A percentile compares a stretch with the other conserved stretches of the same genome.
These are phyloP conservation scores for Lophotis ruficrista DNA, from an alignment of 2,113 vertebrate species.

Conservation along the genomic window DNA sequence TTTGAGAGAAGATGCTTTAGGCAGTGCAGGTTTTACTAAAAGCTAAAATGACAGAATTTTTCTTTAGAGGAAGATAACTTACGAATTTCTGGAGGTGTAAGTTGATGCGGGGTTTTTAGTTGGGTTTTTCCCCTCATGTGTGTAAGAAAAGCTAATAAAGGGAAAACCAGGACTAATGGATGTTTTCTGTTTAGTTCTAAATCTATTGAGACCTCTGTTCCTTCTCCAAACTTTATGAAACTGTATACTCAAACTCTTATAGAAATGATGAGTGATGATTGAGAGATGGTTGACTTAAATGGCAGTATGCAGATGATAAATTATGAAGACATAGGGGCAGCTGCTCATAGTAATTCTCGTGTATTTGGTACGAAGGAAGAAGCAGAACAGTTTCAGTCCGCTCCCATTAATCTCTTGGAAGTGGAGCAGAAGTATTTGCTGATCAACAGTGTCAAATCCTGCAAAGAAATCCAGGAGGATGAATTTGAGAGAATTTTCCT, in stretches of 20 bases:
- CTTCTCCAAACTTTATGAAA: not conserved
- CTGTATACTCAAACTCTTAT: not conserved
- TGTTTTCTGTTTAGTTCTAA: not conserved
- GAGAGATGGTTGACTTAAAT: not conserved
- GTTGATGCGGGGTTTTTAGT: not conserved
- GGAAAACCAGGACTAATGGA: not conserved
- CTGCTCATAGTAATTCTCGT: not conserved
- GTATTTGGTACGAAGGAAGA: not conserved
- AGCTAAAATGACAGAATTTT: not conserved
- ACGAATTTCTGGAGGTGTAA: not conserved
- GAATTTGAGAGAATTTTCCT: conserved; percentile 30
- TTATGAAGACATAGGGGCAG: not conserved
- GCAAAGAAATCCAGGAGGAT: conserved; percentile 31
- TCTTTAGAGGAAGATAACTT: not conserved
- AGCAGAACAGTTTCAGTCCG: not conserved
- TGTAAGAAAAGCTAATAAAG: not conserved
- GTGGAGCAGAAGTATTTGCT: conserved; percentile 41
- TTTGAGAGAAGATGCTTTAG: not conserved
- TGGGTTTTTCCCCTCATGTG: accelerated
- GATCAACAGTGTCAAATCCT: conserved; percentile 36
- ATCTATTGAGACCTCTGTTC: not conserved
- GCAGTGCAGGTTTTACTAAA: not conserved
- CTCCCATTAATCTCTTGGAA: conserved; percentile 25
- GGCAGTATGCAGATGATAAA: not conserved
- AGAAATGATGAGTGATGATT: not conserved